Base-by-base conservation (phyloP, 92 coral and sea anemone genomes). In the Heliopora coerulea region DNA sequence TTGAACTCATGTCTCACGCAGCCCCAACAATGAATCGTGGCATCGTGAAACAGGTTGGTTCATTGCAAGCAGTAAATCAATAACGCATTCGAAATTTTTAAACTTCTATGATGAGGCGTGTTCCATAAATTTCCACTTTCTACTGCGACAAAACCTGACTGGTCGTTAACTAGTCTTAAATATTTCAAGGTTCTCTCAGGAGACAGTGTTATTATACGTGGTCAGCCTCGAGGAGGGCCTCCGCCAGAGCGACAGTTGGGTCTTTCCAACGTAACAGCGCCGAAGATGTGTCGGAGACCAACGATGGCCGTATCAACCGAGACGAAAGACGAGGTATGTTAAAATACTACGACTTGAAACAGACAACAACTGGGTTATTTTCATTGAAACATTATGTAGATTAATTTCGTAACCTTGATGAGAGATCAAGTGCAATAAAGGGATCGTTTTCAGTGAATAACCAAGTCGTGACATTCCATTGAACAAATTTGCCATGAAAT, bases 221-320 rank as follows among this genome's bases (percentile, higher is more conserved):
- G 96, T n/a, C 98, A 93, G 49, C 98, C 98, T 6, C 85, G 91
- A 41, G 98, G 98, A 1, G 98, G 98, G 0, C 98, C 98, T 59
- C 98, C 96, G 20, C 98, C 98, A 13, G 98, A 93, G 63, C 90
- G 96, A 76, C 96, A 93, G 75, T 88, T 90, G 15, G 91, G 98
- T 65, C 73, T 93, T 46, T 93, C 98, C 0, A 93, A 93, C 30
- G 86, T 93, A 1, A 90, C 86, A 61, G 96, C 96, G 35, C 98
- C 98, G 60, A 93, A 93, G 84, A 83, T 93, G 49, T 91, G 96
- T 20, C 83, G 98, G 65, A 82, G 90, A 75, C 96, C 96, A 9
- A 93, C 88, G 68, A 82, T 87, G 19, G 96, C 91, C 37, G 89
- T 86, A 11, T 83, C 95, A 80, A 86, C 83, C 8, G 93, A 86